These are phyloP conservation scores for Geococcyx californianus DNA, from an alignment of 2,113 vertebrate genomes.

Conservation along the genomic window DNA sequence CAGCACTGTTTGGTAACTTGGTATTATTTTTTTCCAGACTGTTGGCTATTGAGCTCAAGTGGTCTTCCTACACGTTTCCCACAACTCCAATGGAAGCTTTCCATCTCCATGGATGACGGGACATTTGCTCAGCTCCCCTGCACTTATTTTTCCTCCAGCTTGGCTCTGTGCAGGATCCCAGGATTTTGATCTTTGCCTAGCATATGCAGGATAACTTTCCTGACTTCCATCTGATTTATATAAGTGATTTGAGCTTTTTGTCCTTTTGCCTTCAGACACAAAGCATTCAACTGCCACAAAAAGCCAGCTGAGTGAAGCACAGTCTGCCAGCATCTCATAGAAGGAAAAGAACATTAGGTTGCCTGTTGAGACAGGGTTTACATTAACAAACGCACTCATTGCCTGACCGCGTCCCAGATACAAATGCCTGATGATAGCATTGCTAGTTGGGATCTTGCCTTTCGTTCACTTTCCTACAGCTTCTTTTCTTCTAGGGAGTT, in stretches of 20 bases:
- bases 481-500: not conserved
- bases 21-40: constrained; percentile 40
- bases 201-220: not conserved
- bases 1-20: not conserved
- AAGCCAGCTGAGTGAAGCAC: not conserved
- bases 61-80: not conserved
- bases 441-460: not conserved
- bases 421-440: not conserved
- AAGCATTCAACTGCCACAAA: not conserved
- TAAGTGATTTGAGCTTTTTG: not conserved
- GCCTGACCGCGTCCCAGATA: not conserved
- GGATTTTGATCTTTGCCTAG: not conserved
- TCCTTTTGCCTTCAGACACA: not conserved
- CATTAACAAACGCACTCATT: not conserved
- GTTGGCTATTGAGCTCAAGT: not conserved
- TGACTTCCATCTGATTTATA: not conserved
- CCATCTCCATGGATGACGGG: not conserved
- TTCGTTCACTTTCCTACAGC: not conserved
- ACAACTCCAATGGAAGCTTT: not conserved
- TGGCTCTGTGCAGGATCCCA: not conserved
- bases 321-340: not conserved
- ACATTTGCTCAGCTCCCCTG: not conserved
- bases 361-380: not conserved
- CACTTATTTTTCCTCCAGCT: not conserved
- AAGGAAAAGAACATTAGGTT: not conserved